Evolutionary conservation across 2,113 vertebrate species (phyloP).

Genomic region (Leucopsar rothschildi): DNA sequence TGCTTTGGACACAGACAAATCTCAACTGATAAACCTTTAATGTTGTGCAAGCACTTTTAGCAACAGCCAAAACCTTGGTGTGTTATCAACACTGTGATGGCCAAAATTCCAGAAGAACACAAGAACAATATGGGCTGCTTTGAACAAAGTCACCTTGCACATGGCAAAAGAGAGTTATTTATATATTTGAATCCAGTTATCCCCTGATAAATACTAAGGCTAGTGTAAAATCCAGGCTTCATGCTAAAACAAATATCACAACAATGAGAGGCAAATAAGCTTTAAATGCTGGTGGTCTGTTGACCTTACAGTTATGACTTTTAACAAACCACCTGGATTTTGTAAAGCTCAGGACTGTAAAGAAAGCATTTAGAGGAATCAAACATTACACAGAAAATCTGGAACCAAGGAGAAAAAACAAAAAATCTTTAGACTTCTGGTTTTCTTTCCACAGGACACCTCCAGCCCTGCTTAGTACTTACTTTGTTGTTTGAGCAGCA

Average conservation of each 20-base stretch:
- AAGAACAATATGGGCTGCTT: rapidly evolving
- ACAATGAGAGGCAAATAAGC: background rate
- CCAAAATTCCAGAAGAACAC: background rate
- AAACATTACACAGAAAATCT: background rate
- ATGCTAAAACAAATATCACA: background rate
- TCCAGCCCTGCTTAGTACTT: background rate
- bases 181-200: background rate
- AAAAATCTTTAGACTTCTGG: background rate
- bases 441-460: background rate
- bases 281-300: background rate
- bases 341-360: background rate
- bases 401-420: background rate
- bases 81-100: background rate
- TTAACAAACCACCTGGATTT: background rate
- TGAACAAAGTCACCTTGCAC: background rate
- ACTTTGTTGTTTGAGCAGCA: background rate
- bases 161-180: background rate
- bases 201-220: background rate
- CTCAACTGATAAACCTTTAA: background rate
- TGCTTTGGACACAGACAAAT: background rate
- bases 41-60: background rate
- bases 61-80: rapidly evolving
- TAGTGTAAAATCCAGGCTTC: background rate
- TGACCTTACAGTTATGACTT: background rate
- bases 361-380: background rate